Evolutionary conservation across 2,888 invertebrate species (phyloP).

Genomic region (Heliconius ethilla): DNA sequence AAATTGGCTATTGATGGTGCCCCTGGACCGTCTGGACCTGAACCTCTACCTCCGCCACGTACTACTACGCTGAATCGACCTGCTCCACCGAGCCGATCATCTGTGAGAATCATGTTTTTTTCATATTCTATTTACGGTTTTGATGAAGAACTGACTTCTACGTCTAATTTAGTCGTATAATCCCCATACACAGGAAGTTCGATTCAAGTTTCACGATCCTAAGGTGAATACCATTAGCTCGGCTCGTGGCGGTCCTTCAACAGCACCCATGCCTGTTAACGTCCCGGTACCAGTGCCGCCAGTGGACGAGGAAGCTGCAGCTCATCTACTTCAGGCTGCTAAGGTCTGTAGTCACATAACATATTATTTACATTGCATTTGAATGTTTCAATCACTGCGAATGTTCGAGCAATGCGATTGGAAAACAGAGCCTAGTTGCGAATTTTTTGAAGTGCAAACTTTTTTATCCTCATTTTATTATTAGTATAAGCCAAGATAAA

Average conservation of each 20-base stretch:
- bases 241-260: slow-evolving; percentile 76
- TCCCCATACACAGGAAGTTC: slow-evolving; percentile 88
- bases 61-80: slow-evolving; percentile 84
- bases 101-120: slow-evolving; percentile 53
- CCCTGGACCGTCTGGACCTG: slow-evolving; percentile 84
- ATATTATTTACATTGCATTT: background rate
- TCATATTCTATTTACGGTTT: slow-evolving; percentile 46
- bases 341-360: slow-evolving; percentile 53
- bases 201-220: slow-evolving; percentile 96
- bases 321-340: slow-evolving; percentile 81
- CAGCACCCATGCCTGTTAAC: slow-evolving; percentile 45
- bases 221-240: slow-evolving; percentile 95
- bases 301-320: slow-evolving; percentile 56
- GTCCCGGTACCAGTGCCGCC: slow-evolving; percentile 64
- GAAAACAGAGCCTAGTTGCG: slow-evolving; percentile 39
- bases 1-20: slow-evolving; percentile 90
- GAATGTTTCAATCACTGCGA: slow-evolving; percentile 31
- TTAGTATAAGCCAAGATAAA: slow-evolving; percentile 52
- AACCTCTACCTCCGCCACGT: slow-evolving; percentile 83
- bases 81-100: slow-evolving; percentile 71
- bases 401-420: slow-evolving; percentile 42
- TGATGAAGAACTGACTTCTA: slow-evolving; percentile 34
- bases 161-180: slow-evolving; percentile 50
- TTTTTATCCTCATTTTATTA: slow-evolving; percentile 41
- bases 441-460: slow-evolving; percentile 9